Evolutionary conservation across 2,797 vertebrate genomes (phyloP).

Genomic region (Halcyon badia): DNA sequence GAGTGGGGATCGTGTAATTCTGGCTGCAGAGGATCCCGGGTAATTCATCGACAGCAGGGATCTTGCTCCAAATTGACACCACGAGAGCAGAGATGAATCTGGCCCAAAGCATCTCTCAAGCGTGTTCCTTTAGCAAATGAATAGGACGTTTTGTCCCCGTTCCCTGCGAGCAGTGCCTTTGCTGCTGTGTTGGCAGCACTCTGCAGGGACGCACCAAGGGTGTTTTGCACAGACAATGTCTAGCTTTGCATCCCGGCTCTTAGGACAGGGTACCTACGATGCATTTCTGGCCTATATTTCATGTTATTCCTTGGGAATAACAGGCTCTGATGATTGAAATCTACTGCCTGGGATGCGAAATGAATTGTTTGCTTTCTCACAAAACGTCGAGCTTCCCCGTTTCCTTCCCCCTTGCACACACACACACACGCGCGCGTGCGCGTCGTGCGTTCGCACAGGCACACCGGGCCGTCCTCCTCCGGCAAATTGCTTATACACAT

Average conservation of each 20-base stretch:
- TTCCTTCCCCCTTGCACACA: conserved; percentile 62
- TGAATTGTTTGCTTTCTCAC: conserved; percentile 63
- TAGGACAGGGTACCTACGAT: not conserved
- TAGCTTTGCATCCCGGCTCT: not conserved
- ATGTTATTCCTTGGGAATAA: conserved; percentile 55
- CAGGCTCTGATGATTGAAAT: conserved; percentile 80
- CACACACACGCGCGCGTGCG: not conserved
- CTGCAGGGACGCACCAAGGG: not conserved
- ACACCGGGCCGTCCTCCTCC: conserved; percentile 62
- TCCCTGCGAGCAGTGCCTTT: not conserved
- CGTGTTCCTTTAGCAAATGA: not conserved
- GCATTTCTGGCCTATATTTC: not conserved
- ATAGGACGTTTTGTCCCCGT: not conserved
- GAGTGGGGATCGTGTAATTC: not conserved
- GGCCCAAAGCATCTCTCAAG: not conserved
- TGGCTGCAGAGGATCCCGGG: not conserved
- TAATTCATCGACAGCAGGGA: not conserved
- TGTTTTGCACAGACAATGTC: not conserved
- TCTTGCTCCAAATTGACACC: not conserved
- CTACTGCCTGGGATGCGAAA: conserved; percentile 70
- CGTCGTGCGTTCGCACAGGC: not conserved
- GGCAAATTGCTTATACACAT: conserved; percentile 87
- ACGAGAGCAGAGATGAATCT: not conserved
- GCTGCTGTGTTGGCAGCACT: not conserved
- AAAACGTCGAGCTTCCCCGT: conserved; percentile 38